Base-by-base conservation (phyloP, 2,888 invertebrate genomes). In the Cryptosula pallasiana region DNA sequence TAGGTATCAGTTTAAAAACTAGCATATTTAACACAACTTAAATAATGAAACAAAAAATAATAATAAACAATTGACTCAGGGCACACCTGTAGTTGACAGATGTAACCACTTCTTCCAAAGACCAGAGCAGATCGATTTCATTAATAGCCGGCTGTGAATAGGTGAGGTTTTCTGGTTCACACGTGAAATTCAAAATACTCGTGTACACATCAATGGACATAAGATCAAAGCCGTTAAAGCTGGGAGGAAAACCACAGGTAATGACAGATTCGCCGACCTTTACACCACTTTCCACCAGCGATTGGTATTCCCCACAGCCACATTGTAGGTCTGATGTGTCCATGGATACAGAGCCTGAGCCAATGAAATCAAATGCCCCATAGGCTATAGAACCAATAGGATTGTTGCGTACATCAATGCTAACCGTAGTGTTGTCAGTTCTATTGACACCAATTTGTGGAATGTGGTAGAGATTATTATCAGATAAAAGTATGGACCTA, bases 111-210 rank as follows among this genome's bases (percentile, higher is more conserved):
- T n/a, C n/a, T n/a, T n/a, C n/a, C 71, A 72, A 72, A 73, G 70
- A 71, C 35, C 35, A 72, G 54, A 3, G 72, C 73, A 23, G 23
- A 23, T 32, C 71, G 35, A 72, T 71, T 54, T 16, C 55, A 35
- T 0, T 71, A 35, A 45, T 71, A 72, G 3, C 69, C 55, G 29
- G 45, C 71, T 29, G 75, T 71, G 34, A 72, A 71, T 35, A 73
- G 54, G 13, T 25, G 29, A 69, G 69, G 34, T 55, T 55, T 5
- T 23, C 16, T 5, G 55, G 55, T 23, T 20, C 55, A 55, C 55
- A 55, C 9, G 9, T n/a, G 23, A 13, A 16, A 25, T 5, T 55
- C 3, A 25, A 25, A 13, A 23, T 25, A 5, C 55, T 25, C 23
- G 16, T 55, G n/a, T 55, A 55, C 55, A 5, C 5, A n/a, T 25